A percentile compares a stretch with the other conserved stretches of the same genome.
phyloP scores from a whole-genome alignment of 1,140 invertebrate species.

The Rhizoglyphus robini region DNA sequence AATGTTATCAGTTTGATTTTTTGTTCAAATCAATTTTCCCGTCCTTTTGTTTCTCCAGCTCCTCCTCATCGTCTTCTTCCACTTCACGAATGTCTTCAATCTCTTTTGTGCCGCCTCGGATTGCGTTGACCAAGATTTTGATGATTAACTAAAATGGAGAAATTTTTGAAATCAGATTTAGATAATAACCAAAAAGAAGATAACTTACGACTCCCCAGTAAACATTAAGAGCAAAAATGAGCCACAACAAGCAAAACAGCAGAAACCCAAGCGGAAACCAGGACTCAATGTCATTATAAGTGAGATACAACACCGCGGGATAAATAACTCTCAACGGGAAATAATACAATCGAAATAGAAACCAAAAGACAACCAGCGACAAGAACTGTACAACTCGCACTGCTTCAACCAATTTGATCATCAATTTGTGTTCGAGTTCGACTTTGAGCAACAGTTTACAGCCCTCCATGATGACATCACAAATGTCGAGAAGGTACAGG shows the following conservation, averaged over 20 bases:
- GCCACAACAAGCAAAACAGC: slow-evolving; percentile 32
- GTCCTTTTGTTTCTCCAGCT: too few species aligned
- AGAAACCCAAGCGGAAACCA: slow-evolving; percentile 29
- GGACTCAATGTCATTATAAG: slow-evolving; percentile 23
- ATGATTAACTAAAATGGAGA: slow-evolving; percentile 29
- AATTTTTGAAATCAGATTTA: slow-evolving; percentile 11
- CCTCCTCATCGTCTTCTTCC: slow-evolving; percentile 28
- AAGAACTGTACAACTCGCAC: slow-evolving; percentile 32
- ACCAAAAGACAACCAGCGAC: slow-evolving; percentile 31
- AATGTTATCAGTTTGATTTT: too few species aligned
- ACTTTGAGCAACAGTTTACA: slow-evolving; percentile 36
- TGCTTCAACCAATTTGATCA: slow-evolving; percentile 28
- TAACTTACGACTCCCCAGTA: slow-evolving; percentile 37
- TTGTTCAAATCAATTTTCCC: too few species aligned
- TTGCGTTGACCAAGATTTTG: slow-evolving; percentile 30
- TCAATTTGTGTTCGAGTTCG: slow-evolving; percentile 30
- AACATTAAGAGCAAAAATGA: slow-evolving; percentile 32
- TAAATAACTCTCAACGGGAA: slow-evolving; percentile 35
- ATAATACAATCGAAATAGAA: slow-evolving; percentile 32
- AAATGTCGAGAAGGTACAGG: slow-evolving; percentile 35
- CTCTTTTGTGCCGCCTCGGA: slow-evolving; percentile 31
- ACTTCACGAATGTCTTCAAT: slow-evolving; percentile 32
- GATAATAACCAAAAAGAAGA: background rate
- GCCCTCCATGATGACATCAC: slow-evolving; percentile 35
- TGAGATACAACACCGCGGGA: slow-evolving; percentile 28